These are phyloP conservation scores for Galeruca laticollis DNA, from an alignment of 2,888 invertebrate genomes.

Conservation along the genomic window DNA sequence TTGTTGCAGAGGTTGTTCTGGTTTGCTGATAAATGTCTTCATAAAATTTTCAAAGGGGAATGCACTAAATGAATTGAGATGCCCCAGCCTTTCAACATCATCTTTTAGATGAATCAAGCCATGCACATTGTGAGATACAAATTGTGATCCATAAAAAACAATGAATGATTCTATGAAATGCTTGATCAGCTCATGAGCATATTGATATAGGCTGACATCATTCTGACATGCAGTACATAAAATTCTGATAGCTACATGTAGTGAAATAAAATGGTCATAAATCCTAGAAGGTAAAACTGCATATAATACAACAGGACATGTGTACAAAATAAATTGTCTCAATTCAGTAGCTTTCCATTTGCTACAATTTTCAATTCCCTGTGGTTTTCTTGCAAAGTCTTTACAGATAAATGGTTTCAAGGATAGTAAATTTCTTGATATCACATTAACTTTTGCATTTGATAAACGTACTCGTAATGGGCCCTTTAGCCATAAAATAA, in stretches of 20 bases:
- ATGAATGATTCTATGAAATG: conserved; percentile 17
- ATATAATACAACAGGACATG: not conserved
- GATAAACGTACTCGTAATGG: conserved; percentile 9
- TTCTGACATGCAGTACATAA: not conserved
- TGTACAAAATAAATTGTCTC: conserved; percentile 16
- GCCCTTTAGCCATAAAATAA: conserved; percentile 7
- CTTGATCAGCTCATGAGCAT: conserved; percentile 9
- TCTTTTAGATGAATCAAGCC: not conserved
- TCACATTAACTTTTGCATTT: conserved; percentile 7
- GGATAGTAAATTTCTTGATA: conserved; percentile 11
- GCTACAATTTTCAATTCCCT: not conserved
- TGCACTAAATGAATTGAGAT: not conserved
- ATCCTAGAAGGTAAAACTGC: conserved; percentile 3
- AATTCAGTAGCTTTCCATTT: conserved; percentile 20
- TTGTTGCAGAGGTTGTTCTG: conserved; percentile 17
- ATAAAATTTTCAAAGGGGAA: conserved; percentile 5
- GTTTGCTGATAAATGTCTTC: conserved; percentile 8
- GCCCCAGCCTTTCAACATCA: conserved; percentile 12
- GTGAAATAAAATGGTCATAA: conserved; percentile 11
- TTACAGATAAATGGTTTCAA: not conserved
- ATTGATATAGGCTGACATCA: conserved; percentile 9
- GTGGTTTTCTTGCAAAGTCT: conserved; percentile 20
- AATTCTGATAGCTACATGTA: conserved; percentile 22
- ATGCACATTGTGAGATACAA: not conserved
- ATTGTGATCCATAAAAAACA: conserved; percentile 14